Evolutionary conservation across 2,797 vertebrate genomes (phyloP), one percentile per base, ranked within the genome.

Genomic region (Enteromius viviparus): DNA sequence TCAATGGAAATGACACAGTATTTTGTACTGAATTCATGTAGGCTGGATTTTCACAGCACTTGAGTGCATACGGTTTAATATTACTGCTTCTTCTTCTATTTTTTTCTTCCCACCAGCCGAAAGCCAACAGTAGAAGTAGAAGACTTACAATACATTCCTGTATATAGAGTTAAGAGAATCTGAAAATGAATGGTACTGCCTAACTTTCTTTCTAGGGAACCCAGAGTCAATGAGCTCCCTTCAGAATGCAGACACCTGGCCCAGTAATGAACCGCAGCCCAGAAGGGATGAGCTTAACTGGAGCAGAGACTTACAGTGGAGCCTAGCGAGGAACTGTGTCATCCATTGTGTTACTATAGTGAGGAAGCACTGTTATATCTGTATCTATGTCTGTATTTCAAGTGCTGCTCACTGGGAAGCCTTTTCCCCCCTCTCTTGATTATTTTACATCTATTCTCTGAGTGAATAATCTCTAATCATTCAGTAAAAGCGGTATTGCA

Each of bases 401-500:
- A 78, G 64, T 68, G 74, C 45, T 71, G 7, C 66, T 32, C 58
- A 51, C 23, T 62, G 77, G 40, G 78, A 85, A 83, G 47, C 58
- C 79, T n/a, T 80, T 74, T 74, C 12, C 32, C 32, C 69, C 21
- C 37, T 58, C 34, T 55, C 40, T 72, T 82, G 68, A 77, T 84
- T 65, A 78, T 71, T 78, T 15, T 32, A 45, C 40, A 82, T 72
- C 78, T 49, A 69, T 79, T 85, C 29, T 77, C 60, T 69, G 40
- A 69, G 68, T 87, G 88, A 90, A 88, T 86, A 81, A 78, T 89
- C 89, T 80, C 87, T 88, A 90, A 91, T 92, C 89, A 92, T 87
- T 87, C 88, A 86, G 89, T 90, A 91, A 93, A 89, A 92, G 87
- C 83, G 84, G 91, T 93, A 93, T 91, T 92, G 91, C 86, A 82